Evolutionary conservation across 2,888 invertebrate species (phyloP).

Genomic region (Spisula subtruncata): DNA sequence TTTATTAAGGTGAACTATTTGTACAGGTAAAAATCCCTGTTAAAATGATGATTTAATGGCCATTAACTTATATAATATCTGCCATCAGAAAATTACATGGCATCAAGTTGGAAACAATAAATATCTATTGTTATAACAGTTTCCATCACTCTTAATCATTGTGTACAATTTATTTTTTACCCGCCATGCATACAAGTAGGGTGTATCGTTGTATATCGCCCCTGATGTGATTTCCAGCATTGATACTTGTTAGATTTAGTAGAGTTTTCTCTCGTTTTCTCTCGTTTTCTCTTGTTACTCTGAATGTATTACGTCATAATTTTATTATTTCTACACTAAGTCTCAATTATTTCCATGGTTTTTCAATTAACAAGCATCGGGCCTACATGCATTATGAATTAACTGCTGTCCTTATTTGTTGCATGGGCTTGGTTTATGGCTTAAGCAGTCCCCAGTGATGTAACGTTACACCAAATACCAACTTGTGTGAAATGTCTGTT

Average conservation of each 20-base stretch:
- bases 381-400: conserved; percentile 7
- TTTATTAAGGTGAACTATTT: too few species aligned
- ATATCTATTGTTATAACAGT: conserved; percentile 9
- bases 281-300: conserved; percentile 4
- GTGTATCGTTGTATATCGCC: too few species aligned
- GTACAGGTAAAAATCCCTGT: neutral
- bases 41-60: conserved; percentile 12
- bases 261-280: conserved; percentile 7
- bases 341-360: neutral
- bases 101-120: neutral
- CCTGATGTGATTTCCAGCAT: neutral
- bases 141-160: conserved; percentile 5
- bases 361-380: conserved; percentile 13
- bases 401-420: conserved; percentile 1
- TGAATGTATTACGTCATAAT: neutral
- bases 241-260: neutral
- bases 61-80: neutral
- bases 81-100: neutral
- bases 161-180: neutral
- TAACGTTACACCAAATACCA: neutral
- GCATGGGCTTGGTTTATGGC: neutral
- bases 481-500: too few species aligned
- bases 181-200: neutral
- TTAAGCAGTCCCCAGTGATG: too few species aligned
- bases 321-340: conserved; percentile 17